Percentiles rank a stretch among this genome's conserved stretches.
Evolutionary conservation across 2,797 vertebrate genomes (phyloP).

Genomic region (Luscinia luscinia): DNA sequence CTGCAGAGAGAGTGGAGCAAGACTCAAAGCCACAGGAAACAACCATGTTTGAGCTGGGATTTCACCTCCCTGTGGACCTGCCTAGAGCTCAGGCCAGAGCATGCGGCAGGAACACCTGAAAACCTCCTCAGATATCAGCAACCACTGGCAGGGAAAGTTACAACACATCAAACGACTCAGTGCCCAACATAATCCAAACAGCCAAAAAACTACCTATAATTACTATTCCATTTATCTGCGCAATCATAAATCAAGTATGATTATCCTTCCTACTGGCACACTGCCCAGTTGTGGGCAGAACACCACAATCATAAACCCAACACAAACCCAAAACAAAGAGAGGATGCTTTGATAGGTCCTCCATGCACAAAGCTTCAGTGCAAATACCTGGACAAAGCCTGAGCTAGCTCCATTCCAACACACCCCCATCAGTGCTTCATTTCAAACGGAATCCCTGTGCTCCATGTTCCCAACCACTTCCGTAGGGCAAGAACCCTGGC

Average conservation of each 20-base stretch:
- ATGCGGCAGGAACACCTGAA: rapidly evolving
- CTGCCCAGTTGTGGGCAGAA: not conserved
- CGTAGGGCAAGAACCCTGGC: not conserved
- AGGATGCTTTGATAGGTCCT: not conserved
- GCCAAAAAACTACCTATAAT: not conserved
- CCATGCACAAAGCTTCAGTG: not conserved
- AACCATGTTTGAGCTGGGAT: rapidly evolving
- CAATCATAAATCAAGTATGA: not conserved
- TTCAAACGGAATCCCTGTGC: not conserved
- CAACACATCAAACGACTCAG: rapidly evolving
- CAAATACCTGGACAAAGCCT: not conserved
- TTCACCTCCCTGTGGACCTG: not conserved
- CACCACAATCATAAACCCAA: not conserved
- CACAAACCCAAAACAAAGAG: not conserved
- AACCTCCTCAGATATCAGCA: not conserved
- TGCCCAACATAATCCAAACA: not conserved
- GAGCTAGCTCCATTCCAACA: not conserved
- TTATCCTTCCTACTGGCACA: not conserved
- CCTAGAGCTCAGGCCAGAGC: not conserved
- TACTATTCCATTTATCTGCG: not conserved
- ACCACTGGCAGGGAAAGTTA: not conserved
- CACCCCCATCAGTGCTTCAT: too few relatives aligned
- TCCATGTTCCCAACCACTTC: rapidly evolving
- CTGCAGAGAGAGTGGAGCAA: not conserved
- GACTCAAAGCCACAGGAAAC: not conserved